Evolutionary conservation across 2,113 vertebrate species (phyloP).

Genomic region (Ifrita kowaldi): DNA sequence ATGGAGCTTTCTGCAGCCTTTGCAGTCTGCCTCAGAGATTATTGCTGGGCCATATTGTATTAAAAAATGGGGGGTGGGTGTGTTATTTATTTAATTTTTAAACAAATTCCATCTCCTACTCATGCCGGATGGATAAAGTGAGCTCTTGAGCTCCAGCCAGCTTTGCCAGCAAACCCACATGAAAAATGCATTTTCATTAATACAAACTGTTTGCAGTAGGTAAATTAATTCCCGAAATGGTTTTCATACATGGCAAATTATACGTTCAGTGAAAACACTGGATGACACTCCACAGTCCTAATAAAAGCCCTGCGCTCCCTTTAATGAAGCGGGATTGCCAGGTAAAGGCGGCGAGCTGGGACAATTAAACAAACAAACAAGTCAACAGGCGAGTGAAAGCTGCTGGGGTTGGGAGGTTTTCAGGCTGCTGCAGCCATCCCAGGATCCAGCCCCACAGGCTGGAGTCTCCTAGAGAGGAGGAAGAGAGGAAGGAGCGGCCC

Average conservation of each 20-base stretch:
- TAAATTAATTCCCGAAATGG: conserved; percentile 74
- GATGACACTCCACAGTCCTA: background rate
- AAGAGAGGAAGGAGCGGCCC: background rate
- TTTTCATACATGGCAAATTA: conserved; percentile 65
- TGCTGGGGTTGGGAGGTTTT: background rate
- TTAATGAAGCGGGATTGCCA: background rate
- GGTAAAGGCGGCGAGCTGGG: background rate
- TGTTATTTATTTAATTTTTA: conserved; percentile 70
- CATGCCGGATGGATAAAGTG: conserved; percentile 62
- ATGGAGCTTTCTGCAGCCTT: conserved; percentile 28
- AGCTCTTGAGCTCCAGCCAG: conserved; percentile 52
- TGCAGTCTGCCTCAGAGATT: conserved; percentile 30
- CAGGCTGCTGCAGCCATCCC: background rate
- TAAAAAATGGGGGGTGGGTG: conserved; percentile 37
- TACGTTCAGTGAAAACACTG: background rate
- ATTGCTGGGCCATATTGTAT: conserved; percentile 54
- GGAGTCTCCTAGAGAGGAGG: background rate
- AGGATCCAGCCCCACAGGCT: fast-evolving
- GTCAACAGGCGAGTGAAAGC: background rate
- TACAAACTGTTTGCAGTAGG: conserved; percentile 74
- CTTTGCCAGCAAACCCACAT: conserved; percentile 44
- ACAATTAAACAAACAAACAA: background rate
- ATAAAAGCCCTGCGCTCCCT: background rate
- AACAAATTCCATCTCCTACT: conserved; percentile 57
- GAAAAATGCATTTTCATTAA: conserved; percentile 71